phyloP scores from a whole-genome alignment of 2,888 invertebrate genomes.

The Cataglyphis cursor region DNA sequence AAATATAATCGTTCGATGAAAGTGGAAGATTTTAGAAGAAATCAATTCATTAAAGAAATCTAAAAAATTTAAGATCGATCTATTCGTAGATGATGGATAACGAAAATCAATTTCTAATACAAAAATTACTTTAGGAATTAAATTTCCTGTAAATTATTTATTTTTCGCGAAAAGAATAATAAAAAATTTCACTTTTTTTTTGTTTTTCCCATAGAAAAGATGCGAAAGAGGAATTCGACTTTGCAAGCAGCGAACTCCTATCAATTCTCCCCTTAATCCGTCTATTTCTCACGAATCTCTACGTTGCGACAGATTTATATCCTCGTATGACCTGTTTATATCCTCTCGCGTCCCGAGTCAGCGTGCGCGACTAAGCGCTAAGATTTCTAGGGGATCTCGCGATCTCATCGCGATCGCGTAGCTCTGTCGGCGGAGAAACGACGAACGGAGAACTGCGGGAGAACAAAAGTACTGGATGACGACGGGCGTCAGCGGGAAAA shows the following conservation, averaged over 20 bases:
- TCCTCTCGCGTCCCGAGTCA: slow-evolving; percentile 25
- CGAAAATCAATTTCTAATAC: neutral
- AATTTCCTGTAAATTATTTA: neutral
- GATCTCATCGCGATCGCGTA: slow-evolving; percentile 14
- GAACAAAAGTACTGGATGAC: slow-evolving; percentile 48
- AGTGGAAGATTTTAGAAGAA: neutral
- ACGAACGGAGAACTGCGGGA: neutral
- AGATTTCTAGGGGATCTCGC: slow-evolving; percentile 2
- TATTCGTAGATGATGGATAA: neutral
- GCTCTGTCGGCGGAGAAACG: neutral
- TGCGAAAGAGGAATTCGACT: slow-evolving; percentile 13
- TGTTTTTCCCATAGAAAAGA: neutral
- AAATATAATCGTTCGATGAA: neutral
- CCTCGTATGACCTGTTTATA: slow-evolving; percentile 19
- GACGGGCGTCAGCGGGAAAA: slow-evolving; percentile 46
- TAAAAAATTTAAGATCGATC: neutral
- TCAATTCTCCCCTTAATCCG: slow-evolving; percentile 26
- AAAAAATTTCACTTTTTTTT: neutral
- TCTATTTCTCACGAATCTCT: slow-evolving; percentile 20
- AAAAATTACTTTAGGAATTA: neutral
- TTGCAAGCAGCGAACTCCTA: neutral
- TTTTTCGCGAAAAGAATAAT: neutral
- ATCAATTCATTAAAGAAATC: neutral
- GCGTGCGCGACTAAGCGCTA: neutral
- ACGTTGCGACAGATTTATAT: slow-evolving; percentile 38